Conservation (phyloP, 2,797 vertebrate species). For the Cuniculus paca region DNA sequence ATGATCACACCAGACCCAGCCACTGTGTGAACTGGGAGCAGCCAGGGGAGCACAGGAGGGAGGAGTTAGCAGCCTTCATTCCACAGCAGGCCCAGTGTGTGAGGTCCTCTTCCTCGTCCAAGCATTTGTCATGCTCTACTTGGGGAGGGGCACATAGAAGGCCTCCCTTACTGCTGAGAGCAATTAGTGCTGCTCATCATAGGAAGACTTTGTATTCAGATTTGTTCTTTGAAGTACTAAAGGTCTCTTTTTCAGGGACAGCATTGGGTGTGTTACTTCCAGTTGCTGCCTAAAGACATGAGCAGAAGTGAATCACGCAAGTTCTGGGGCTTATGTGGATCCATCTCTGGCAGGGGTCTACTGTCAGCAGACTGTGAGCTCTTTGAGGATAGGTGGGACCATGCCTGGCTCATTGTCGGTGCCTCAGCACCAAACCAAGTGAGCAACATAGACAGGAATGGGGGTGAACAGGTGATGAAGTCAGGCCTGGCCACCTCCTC, state of each 20-base stretch:
- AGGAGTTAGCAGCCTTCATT: not conserved
- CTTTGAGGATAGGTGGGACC: not conserved
- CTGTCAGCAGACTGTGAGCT: not conserved
- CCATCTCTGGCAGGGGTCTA: not conserved
- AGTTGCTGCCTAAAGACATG: not conserved
- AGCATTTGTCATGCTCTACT: rapidly evolving
- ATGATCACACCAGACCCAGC: not conserved
- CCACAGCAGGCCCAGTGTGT: not conserved
- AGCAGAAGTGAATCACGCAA: not conserved
- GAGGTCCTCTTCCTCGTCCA: not conserved
- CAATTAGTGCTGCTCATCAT: rapidly evolving
- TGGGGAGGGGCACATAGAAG: not conserved
- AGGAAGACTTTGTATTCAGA: not conserved
- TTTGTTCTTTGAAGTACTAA: not conserved
- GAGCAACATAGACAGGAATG: rapidly evolving
- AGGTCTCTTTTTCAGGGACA: not conserved
- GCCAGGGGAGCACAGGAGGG: not conserved
- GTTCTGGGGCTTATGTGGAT: too few relatives aligned
- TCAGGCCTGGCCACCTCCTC: not conserved
- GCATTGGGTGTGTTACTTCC: not conserved
- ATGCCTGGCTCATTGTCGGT: not conserved
- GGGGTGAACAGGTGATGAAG: not conserved
- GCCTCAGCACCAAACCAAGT: not conserved
- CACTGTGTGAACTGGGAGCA: rapidly evolving
- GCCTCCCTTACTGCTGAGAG: not conserved